These are phyloP conservation scores for Desmodus rotundus DNA, from an alignment of 2,113 vertebrate species.

Conservation along the genomic window DNA sequence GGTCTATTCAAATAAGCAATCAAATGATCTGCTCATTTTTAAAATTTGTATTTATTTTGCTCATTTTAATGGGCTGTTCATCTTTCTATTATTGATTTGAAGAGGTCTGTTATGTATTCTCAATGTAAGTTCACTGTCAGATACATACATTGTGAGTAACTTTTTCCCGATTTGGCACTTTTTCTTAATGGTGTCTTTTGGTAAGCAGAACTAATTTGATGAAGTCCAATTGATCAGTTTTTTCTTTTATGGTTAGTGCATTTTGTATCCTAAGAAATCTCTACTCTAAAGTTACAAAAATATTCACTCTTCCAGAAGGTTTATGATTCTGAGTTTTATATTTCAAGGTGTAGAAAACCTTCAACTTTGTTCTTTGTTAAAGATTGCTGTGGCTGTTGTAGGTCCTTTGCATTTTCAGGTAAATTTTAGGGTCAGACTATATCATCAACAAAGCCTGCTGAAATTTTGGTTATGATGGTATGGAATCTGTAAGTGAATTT, in stretches of 20 bases:
- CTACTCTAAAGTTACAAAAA: not conserved
- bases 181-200: not conserved
- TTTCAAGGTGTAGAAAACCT: not conserved
- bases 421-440: not conserved
- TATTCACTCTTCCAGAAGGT: not conserved
- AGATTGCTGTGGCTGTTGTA: not conserved
- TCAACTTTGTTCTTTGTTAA: not conserved
- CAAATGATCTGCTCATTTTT: not conserved
- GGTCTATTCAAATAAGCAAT: not conserved
- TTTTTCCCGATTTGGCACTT: not conserved
- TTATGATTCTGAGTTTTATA: conserved; percentile 8
- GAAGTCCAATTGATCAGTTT: not conserved
- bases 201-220: not conserved
- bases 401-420: not conserved
- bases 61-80: not conserved
- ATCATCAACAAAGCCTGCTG: not conserved
- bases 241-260: not conserved
- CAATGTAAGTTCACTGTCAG: not conserved
- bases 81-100: not conserved
- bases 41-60: not conserved
- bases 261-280: not conserved
- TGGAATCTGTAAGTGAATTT: not conserved
- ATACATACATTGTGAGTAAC: not conserved
- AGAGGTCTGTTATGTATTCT: not conserved
- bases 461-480: not conserved